A percentile compares a stretch with the other conserved stretches of the same genome.
These are phyloP conservation scores for Drosophila koepferae DNA, from an alignment of 2,888 invertebrate genomes.

Conservation along the genomic window DNA sequence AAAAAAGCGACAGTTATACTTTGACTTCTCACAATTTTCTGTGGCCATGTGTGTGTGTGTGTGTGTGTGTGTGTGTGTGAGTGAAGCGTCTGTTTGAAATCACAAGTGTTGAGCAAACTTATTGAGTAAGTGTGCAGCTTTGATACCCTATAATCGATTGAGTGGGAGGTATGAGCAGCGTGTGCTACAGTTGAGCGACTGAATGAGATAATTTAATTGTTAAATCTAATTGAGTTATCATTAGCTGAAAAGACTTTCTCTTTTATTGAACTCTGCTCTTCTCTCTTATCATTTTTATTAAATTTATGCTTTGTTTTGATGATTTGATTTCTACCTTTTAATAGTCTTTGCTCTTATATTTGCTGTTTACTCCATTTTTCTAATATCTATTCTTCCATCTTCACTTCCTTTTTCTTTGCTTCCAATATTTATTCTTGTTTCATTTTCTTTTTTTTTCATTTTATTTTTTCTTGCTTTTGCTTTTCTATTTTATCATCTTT, in stretches of 20 bases:
- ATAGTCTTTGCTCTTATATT: too few species aligned
- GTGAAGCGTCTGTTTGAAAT: slow-evolving; percentile 14
- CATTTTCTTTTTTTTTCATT: not conserved
- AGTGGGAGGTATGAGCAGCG: not conserved
- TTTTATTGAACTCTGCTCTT: not conserved
- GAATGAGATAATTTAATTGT: not conserved
- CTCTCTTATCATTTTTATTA: too few species aligned
- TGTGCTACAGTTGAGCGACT: not conserved
- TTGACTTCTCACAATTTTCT: slow-evolving; percentile 15
- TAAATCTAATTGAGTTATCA: not conserved
- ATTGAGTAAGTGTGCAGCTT: not conserved
- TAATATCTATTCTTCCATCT: too few species aligned
- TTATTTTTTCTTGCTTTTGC: not conserved
- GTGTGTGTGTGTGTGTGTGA: slow-evolving; percentile 3
- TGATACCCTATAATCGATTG: slow-evolving; percentile 3
- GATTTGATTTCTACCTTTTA: too few species aligned
- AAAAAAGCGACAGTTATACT: slow-evolving; percentile 29
- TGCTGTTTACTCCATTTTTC: too few species aligned
- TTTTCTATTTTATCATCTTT: not conserved
- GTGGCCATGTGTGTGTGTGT: not conserved
- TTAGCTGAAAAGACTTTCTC: not conserved
- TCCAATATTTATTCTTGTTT: too few species aligned
- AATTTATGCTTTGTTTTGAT: too few species aligned
- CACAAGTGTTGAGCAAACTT: slow-evolving; percentile 16
- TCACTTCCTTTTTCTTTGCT: too few species aligned